These are phyloP conservation scores for Pteropus alecto DNA, from an alignment of 2,113 vertebrate species.

Conservation along the genomic window DNA sequence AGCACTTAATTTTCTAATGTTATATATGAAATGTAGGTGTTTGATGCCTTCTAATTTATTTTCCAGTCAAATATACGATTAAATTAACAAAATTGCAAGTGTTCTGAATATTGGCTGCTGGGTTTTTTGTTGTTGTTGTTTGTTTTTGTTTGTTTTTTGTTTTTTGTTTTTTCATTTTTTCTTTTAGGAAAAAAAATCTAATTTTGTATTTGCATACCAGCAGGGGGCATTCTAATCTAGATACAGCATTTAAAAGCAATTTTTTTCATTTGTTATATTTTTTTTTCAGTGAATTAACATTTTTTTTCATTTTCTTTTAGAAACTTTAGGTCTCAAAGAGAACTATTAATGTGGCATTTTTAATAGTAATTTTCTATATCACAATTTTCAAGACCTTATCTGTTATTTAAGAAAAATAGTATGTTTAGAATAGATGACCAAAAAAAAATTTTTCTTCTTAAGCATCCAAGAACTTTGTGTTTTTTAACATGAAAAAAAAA, in stretches of 20 bases:
- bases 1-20: not conserved
- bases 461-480: not conserved
- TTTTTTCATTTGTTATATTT: not conserved
- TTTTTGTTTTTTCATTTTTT: not conserved
- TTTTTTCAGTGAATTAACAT: not conserved
- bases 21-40: not conserved
- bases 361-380: not conserved
- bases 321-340: not conserved
- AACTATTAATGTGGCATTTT: not conserved
- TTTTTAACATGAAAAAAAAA: not conserved
- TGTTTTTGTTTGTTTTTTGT: too few relatives aligned
- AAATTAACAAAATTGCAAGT: not conserved
- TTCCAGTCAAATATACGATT: not conserved
- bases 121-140: too few relatives aligned
- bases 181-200: not conserved
- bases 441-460: not conserved
- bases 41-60: not conserved
- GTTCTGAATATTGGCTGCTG: not conserved
- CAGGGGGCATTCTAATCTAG: constrained; percentile 73
- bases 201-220: constrained; percentile 56
- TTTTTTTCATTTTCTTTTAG: constrained; percentile 33
- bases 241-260: not conserved
- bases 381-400: not conserved
- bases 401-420: not conserved
- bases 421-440: not conserved